These are phyloP conservation scores for Eustalomyia histrio DNA, from an alignment of 2,888 invertebrate species.

Conservation along the genomic window DNA sequence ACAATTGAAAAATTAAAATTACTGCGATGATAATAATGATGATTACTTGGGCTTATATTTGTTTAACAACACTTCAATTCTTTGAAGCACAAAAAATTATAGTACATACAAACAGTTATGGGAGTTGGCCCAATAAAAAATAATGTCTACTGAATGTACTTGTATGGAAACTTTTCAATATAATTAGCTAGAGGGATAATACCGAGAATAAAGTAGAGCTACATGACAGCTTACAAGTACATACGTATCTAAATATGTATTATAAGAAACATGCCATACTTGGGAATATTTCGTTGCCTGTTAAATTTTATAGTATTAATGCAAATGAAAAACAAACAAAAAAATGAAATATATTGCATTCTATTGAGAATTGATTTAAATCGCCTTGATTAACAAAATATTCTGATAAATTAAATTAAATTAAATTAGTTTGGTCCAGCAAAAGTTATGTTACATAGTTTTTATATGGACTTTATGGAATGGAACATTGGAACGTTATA, in stretches of 20 bases:
- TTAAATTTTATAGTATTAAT: too few relatives aligned
- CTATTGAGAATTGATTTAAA: too few relatives aligned
- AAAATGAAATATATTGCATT: too few relatives aligned
- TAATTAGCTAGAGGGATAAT: slow-evolving; percentile 73
- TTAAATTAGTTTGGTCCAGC: too few relatives aligned
- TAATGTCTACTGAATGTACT: slow-evolving; percentile 17
- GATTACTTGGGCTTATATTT: slow-evolving; percentile 46
- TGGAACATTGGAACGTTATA: too few relatives aligned
- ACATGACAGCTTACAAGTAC: slow-evolving; percentile 55
- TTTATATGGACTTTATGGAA: too few relatives aligned
- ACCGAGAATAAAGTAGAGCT: slow-evolving; percentile 3
- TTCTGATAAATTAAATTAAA: too few relatives aligned
- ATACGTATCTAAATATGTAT: too few relatives aligned
- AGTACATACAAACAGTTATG: slow-evolving; percentile 14
- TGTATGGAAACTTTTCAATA: slow-evolving; percentile 73
- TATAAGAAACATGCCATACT: not conserved
- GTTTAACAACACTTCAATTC: slow-evolving; percentile 37
- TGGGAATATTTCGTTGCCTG: too few relatives aligned
- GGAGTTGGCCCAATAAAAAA: slow-evolving; percentile 45
- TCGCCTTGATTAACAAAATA: too few relatives aligned
- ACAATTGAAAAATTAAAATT: slow-evolving; percentile 4
- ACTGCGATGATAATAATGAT: slow-evolving; percentile 13
- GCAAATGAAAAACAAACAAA: too few relatives aligned
- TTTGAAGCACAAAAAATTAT: slow-evolving; percentile 30
- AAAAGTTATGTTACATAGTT: too few relatives aligned